Base-by-base conservation (phyloP, 2,797 vertebrate genomes). In the Hylomyscus alleni region DNA sequence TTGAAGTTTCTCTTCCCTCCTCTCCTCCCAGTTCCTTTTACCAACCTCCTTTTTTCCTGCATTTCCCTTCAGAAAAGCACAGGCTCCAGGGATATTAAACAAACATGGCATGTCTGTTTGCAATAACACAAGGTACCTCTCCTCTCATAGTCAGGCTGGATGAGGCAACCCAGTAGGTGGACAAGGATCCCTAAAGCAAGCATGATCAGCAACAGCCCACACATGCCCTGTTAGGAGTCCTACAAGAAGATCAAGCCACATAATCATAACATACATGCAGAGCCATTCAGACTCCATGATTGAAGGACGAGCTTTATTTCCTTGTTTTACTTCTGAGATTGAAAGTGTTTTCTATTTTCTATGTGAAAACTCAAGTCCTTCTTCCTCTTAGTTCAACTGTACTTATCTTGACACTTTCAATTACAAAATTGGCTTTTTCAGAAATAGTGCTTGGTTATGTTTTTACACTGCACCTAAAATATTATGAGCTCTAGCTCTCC, bases 291-390 rank as follows among this genome's bases (percentile, higher is more conserved):
- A 4, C 12, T 67, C 29, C 13, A 67, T 15, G 13, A 31, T 15
- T 67, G 31, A 67, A 67, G 29, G 62, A 4, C 67, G 67, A 69
- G 34, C 3, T 17, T n/a, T 69, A 69, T 69, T 69, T 93, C 60
- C 40, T 52, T 89, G 56, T 31, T n/a, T 37, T 87, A 83, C 89
- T 83, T 86, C 34, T 60, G 44, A 52, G 14, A 29, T 95, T 82
- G 22, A 83, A 93, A 82, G 56, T 58, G 14, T 82, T 94, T 90
- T 22, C 62, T 93, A 1, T 73, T 73, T 50, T n/a, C 60, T 58
- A 58, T 26, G 22, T 73, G 44, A 95, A 82, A 86, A 77, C 13
- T 10, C 17, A 94, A 78, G 9, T 40, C 15, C 34, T 34, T 65
- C 20, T 91, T 91, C 82, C 67, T 37, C n/a, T 76, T 54, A 54